Evolutionary conservation across 1,140 invertebrate genomes (phyloP).

Genomic region (Homarus americanus): DNA sequence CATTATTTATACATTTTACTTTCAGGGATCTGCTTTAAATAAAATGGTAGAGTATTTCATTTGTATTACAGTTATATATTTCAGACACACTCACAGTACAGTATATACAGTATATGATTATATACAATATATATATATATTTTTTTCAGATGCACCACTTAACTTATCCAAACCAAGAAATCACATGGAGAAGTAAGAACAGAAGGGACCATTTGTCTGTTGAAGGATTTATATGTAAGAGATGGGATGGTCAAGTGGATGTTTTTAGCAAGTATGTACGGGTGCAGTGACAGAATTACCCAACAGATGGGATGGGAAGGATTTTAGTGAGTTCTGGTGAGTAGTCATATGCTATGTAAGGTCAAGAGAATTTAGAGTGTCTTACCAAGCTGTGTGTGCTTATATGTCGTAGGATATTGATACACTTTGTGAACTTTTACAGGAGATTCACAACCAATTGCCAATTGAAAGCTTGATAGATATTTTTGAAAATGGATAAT

Average conservation of each 20-base stretch:
- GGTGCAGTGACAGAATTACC: neutral
- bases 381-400: neutral
- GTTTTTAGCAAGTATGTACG: neutral
- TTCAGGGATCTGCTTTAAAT: no score
- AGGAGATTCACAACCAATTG: neutral
- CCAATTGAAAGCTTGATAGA: conserved; percentile 1
- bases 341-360: neutral
- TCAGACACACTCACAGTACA: no score
- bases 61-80: no score
- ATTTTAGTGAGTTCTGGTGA: neutral
- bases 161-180: conserved; percentile 68
- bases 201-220: neutral
- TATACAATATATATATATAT: no score
- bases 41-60: no score
- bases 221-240: neutral
- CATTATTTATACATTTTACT: no score
- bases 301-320: neutral
- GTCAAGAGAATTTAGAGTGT: neutral
- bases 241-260: neutral
- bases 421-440: neutral
- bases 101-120: no score
- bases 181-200: conserved; percentile 46
- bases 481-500: conserved; percentile 22
- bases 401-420: conserved; percentile 4
- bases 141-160: conserved; percentile 63